Evolutionary conservation across 2,113 vertebrate genomes (phyloP).

Genomic region (Nanorana parkeri): DNA sequence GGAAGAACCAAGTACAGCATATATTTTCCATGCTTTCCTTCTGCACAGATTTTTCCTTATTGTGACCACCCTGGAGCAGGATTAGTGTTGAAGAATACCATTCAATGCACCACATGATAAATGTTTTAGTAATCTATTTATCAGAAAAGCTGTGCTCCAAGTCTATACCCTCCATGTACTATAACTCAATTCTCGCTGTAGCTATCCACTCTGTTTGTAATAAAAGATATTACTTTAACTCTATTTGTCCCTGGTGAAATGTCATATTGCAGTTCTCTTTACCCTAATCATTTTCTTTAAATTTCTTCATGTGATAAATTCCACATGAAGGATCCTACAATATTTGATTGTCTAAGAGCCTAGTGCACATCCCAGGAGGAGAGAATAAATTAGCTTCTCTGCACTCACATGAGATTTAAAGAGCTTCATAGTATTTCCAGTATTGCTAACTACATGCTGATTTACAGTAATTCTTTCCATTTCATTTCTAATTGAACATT

Average conservation of each 20-base stretch:
- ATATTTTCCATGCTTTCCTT: no score
- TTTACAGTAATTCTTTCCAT: slow-evolving; percentile 71
- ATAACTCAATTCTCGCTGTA: no score
- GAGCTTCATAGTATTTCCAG: slow-evolving; percentile 52
- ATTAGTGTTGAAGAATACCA: no score
- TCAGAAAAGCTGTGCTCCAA: no score
- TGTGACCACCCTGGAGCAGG: no score
- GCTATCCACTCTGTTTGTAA: neutral
- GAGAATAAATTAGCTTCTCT: slow-evolving; percentile 60
- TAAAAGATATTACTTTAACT: neutral
- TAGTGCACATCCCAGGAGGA: slow-evolving; percentile 53
- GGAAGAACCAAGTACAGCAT: no score
- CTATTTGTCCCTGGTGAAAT: neutral
- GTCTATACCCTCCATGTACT: no score
- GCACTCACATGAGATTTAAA: slow-evolving; percentile 36
- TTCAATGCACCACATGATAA: no score
- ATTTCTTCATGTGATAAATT: slow-evolving; percentile 10
- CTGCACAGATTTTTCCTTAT: no score
- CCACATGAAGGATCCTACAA: neutral
- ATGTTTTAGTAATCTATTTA: no score
- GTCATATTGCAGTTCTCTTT: neutral
- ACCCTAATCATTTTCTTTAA: slow-evolving; percentile 8
- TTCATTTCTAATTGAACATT: slow-evolving; percentile 75
- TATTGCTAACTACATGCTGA: slow-evolving; percentile 62
- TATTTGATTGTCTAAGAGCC: slow-evolving; percentile 33